Conservation (phyloP, 2,797 vertebrate genomes). For the Gambelia wislizenii region DNA sequence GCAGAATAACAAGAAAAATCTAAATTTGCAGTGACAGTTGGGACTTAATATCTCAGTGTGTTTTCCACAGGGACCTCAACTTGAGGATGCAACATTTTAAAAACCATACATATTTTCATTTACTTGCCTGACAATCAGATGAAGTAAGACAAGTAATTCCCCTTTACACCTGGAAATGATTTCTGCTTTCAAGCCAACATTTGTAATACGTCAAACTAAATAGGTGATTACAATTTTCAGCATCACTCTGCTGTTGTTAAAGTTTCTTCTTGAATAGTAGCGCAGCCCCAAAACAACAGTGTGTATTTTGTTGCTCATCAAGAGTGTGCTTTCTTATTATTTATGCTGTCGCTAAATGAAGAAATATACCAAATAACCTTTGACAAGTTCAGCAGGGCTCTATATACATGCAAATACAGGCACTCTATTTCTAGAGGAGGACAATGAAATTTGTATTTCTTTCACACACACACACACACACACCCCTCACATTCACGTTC, state of each 20-base stretch:
- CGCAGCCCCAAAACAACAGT: conserved; percentile 57
- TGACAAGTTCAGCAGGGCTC: conserved; percentile 57
- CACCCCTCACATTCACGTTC: conserved; percentile 49
- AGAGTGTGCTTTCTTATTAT: conserved; percentile 42
- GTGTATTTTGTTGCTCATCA: conserved; percentile 48
- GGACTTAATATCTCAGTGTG: conserved; percentile 34
- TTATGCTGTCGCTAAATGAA: conserved; percentile 55
- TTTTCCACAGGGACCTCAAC: neutral
- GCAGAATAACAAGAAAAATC: neutral
- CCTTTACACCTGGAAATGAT: conserved; percentile 68
- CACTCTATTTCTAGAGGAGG: conserved; percentile 52
- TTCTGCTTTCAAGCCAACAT: conserved; percentile 49
- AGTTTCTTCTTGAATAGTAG: conserved; percentile 57
- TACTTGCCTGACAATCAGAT: conserved; percentile 42
- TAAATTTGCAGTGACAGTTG: conserved; percentile 28
- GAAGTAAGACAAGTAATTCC: conserved; percentile 54
- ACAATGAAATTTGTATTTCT: conserved; percentile 64
- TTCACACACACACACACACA: no score
- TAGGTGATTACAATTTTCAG: conserved; percentile 59
- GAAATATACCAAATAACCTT: conserved; percentile 52
- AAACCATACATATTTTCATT: conserved; percentile 41
- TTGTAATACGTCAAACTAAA: conserved; percentile 48
- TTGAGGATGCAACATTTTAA: conserved; percentile 8
- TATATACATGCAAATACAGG: conserved; percentile 54
- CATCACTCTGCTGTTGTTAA: conserved; percentile 53